Evolutionary conservation across 2,888 invertebrate species (phyloP).

Genomic region (Allophyes oxyacanthae): DNA sequence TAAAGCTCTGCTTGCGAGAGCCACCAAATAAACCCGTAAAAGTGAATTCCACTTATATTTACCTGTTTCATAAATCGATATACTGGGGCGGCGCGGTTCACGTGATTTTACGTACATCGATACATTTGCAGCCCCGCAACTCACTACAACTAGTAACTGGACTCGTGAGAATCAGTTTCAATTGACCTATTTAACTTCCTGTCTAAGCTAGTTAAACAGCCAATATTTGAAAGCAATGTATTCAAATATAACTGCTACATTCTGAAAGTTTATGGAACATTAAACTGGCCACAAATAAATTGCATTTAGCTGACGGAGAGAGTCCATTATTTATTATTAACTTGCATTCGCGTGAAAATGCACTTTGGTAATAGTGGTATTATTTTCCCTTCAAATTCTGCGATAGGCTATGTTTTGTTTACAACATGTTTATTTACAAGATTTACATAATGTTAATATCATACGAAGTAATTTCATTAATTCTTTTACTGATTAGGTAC

Average conservation of each 20-base stretch:
- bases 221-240: too few species aligned
- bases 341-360: constrained; percentile 3
- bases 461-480: too few species aligned
- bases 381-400: too few species aligned
- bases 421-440: too few species aligned
- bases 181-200: constrained; percentile 11
- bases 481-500: too few species aligned
- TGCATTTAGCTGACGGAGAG: neutral
- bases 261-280: too few species aligned
- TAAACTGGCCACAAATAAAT: neutral
- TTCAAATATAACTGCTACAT: constrained; percentile 1
- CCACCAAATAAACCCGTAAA: neutral
- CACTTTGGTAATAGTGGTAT: neutral
- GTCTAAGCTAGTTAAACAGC: too few species aligned
- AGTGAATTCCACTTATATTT: constrained; percentile 16
- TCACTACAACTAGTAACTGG: constrained; percentile 17
- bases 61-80: constrained; percentile 32
- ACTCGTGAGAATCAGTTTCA: constrained; percentile 19
- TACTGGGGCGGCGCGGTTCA: constrained; percentile 1
- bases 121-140: constrained; percentile 7
- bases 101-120: constrained; percentile 11
- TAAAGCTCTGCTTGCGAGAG: too few species aligned
- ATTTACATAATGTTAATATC: too few species aligned
- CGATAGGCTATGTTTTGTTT: too few species aligned
- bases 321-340: constrained; percentile 17